Conservation (phyloP, 2,888 invertebrate genomes). For the Lasioglossum figueresi region DNA sequence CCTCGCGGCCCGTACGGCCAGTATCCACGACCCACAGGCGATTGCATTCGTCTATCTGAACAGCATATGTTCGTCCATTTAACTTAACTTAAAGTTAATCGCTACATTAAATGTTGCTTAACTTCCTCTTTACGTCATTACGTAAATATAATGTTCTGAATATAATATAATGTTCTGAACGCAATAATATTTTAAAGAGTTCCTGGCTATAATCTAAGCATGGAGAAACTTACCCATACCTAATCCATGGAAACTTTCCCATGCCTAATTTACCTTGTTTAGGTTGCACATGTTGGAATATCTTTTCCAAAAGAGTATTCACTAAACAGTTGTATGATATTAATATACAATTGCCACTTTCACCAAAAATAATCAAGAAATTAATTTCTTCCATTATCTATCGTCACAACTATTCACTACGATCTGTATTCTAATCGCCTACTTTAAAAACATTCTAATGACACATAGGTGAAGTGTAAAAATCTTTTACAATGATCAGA, state of each 20-base stretch:
- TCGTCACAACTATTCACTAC: no score
- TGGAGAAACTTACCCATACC: background rate
- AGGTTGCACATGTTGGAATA: background rate
- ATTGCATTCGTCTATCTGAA: constrained; percentile 83
- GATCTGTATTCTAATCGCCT: no score
- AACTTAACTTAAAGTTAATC: background rate
- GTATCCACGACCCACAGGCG: constrained; percentile 84
- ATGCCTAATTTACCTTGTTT: background rate
- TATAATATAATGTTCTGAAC: background rate
- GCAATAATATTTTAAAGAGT: background rate
- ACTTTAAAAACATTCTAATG: no score
- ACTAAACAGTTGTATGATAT: no score
- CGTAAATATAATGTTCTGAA: background rate
- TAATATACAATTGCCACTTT: background rate
- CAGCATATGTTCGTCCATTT: constrained; percentile 25
- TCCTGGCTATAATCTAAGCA: background rate
- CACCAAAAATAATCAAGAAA: background rate
- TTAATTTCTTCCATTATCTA: background rate
- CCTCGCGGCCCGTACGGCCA: constrained; percentile 71
- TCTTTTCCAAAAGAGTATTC: no score
- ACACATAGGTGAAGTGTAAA: no score
- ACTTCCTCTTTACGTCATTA: background rate
- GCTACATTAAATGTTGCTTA: background rate
- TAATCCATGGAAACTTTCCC: no score
- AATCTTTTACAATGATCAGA: no score